phyloP scores from a whole-genome alignment of 2,113 vertebrate species.

The Psilopogon haemacephalus region DNA sequence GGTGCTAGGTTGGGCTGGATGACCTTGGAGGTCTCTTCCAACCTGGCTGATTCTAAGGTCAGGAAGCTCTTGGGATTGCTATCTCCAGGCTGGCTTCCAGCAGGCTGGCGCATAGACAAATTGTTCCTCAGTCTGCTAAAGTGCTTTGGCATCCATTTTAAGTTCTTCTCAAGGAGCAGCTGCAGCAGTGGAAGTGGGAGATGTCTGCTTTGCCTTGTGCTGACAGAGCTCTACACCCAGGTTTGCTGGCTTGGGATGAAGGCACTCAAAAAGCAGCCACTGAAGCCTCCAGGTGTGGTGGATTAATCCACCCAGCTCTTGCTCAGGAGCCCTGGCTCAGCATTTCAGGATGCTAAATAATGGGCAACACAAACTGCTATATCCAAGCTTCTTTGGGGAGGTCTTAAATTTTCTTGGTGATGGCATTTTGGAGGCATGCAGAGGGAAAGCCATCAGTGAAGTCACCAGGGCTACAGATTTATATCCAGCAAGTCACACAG shows the following conservation, averaged over 20 bases:
- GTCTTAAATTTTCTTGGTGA: neutral
- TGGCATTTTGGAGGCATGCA: neutral
- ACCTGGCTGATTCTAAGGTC: no score
- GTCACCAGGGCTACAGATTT: neutral
- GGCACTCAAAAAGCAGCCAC: neutral
- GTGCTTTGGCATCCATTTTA: neutral
- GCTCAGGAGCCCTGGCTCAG: neutral
- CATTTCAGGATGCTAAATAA: neutral
- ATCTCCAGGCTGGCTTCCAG: neutral
- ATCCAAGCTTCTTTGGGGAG: neutral
- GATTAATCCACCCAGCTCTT: neutral
- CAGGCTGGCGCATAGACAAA: rapidly evolving
- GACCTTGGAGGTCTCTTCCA: no score
- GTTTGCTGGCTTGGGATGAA: neutral
- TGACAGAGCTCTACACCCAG: neutral
- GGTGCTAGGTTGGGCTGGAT: no score
- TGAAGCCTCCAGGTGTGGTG: neutral
- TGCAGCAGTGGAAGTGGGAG: neutral
- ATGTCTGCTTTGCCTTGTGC: neutral
- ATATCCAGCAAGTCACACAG: neutral
- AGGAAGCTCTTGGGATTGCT: neutral
- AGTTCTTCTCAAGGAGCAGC: neutral
- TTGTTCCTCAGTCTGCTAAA: neutral
- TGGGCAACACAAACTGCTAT: neutral
- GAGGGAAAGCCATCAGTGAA: neutral